These are phyloP conservation scores for Musca vetustissima DNA, from an alignment of 1,140 invertebrate genomes.

Conservation along the genomic window DNA sequence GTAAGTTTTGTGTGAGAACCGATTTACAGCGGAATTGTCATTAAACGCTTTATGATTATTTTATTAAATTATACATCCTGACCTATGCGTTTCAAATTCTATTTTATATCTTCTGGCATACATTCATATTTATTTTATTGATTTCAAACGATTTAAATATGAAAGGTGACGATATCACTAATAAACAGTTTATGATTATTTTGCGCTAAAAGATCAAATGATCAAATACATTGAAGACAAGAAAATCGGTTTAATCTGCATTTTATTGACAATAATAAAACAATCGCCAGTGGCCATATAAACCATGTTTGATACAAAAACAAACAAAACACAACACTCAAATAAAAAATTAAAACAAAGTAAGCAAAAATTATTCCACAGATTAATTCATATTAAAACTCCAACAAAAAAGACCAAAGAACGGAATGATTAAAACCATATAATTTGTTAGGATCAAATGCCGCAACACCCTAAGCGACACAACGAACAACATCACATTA, in stretches of 20 bases:
- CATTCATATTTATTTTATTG: conserved; percentile 4
- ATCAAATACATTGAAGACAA: not conserved
- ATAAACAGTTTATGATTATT: not conserved
- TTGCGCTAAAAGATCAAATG: conserved; percentile 7
- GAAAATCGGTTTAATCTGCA: too few species aligned
- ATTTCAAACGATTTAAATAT: conserved; percentile 4
- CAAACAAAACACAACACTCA: not conserved
- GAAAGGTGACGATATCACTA: conserved; percentile 15
- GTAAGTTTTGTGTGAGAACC: too few species aligned
- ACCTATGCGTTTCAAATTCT: not conserved
- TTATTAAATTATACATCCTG: not conserved
- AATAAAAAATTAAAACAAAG: not conserved
- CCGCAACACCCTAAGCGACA: too few species aligned
- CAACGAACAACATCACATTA: too few species aligned
- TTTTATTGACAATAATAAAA: not conserved
- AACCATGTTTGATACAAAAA: not conserved
- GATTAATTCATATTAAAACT: not conserved
- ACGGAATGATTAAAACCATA: conserved; percentile 4
- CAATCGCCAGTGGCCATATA: not conserved
- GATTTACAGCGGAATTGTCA: too few species aligned
- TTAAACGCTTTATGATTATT: not conserved
- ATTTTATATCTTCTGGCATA: conserved; percentile 1
- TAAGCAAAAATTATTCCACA: not conserved
- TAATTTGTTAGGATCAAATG: conserved; percentile 12
- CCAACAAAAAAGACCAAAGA: not conserved